A percentile compares a stretch with the other conserved stretches of the same genome.
Evolutionary conservation across 2,113 vertebrate genomes (phyloP).

Genomic region (Synchiropus splendidus): DNA sequence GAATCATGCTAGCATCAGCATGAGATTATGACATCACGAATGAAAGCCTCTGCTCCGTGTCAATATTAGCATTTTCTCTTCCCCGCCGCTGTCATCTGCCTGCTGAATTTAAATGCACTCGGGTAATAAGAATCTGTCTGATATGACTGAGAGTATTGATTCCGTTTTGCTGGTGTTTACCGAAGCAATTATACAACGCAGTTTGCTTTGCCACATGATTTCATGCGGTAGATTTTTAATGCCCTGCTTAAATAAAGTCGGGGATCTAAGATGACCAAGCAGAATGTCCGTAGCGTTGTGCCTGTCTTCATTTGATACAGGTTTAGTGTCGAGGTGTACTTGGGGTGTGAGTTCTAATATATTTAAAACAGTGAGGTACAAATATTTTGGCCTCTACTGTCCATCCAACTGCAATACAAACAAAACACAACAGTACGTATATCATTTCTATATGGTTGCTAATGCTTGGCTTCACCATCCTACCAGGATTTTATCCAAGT

Average conservation of each 20-base stretch:
- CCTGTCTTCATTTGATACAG: neutral
- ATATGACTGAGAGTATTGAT: conserved; percentile 45
- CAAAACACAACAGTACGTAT: too few relatives aligned
- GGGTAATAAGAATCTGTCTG: conserved; percentile 25
- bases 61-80: conserved; percentile 31
- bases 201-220: conserved; percentile 20
- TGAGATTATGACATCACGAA: conserved; percentile 19
- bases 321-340: neutral
- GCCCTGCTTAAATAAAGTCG: conserved; percentile 14
- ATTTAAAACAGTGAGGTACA: too few relatives aligned
- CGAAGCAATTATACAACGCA: conserved; percentile 40
- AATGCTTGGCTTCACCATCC: too few relatives aligned
- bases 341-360: neutral
- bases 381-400: too few relatives aligned
- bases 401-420: too few relatives aligned
- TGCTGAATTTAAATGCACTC: conserved; percentile 24
- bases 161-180: conserved; percentile 32
- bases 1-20: conserved; percentile 21
- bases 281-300: neutral
- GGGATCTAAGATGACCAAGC: neutral
- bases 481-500: too few relatives aligned
- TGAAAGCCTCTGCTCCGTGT: conserved; percentile 23
- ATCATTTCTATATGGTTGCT: too few relatives aligned
- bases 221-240: conserved; percentile 9
- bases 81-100: conserved; percentile 19